Evolutionary conservation across 2,113 vertebrate genomes (phyloP).

Genomic region (Ciconia stormi): DNA sequence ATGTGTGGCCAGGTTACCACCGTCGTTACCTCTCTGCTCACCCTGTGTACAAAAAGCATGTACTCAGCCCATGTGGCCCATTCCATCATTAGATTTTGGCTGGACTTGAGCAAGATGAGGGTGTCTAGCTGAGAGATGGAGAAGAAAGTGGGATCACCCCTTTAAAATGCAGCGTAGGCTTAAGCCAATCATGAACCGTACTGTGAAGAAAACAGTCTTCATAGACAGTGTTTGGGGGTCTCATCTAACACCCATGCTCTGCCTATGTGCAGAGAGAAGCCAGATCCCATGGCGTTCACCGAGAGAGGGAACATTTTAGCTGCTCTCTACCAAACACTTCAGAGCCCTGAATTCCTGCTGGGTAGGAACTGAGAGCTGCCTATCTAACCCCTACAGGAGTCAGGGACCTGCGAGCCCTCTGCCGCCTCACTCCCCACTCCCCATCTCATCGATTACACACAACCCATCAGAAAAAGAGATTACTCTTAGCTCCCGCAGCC

Average conservation of each 20-base stretch:
- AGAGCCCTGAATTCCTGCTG: background rate
- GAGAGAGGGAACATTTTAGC: background rate
- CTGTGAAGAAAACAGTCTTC: background rate
- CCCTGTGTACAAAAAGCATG: background rate
- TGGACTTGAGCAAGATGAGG: background rate
- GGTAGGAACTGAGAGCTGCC: background rate
- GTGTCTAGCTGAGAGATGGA: background rate
- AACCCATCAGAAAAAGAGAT: background rate
- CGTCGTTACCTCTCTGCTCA: background rate
- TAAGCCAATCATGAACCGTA: background rate
- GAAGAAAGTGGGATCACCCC: background rate
- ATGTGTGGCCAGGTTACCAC: background rate
- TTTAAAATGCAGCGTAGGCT: background rate
- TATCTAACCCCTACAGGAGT: background rate
- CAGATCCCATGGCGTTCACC: background rate
- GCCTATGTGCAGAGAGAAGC: background rate
- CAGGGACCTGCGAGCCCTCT: background rate
- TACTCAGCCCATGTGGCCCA: background rate
- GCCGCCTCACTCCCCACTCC: background rate
- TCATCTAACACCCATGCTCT: background rate
- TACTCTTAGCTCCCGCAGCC: rapidly evolving
- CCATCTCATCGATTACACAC: background rate
- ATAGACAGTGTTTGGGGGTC: background rate
- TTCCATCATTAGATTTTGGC: background rate
- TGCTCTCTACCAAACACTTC: background rate